Evolutionary conservation across 2,797 vertebrate genomes (phyloP).

Genomic region (Acanthis flammea): DNA sequence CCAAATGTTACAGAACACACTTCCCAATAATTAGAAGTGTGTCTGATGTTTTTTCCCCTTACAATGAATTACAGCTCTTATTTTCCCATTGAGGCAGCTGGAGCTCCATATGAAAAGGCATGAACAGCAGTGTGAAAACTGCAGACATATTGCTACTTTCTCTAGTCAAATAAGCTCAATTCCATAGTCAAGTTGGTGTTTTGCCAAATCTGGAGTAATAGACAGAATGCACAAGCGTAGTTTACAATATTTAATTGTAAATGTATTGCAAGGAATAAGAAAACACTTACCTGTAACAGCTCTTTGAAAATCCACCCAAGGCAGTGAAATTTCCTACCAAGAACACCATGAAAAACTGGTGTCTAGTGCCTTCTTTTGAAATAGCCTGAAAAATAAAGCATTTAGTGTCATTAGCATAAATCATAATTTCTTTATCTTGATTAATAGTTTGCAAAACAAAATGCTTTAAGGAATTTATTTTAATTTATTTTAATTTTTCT

Average conservation of each 20-base stretch:
- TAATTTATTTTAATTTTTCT: neutral
- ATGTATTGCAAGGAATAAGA: neutral
- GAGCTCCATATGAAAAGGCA: neutral
- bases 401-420: neutral
- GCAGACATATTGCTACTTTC: neutral
- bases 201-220: neutral
- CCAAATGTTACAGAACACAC: neutral
- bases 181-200: neutral
- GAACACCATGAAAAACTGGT: neutral
- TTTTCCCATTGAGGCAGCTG: neutral
- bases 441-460: neutral
- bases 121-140: neutral
- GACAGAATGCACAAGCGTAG: neutral
- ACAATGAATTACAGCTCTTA: neutral
- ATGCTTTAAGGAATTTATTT: neutral
- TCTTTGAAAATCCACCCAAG: neutral
- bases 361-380: neutral
- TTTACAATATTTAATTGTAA: neutral
- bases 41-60: neutral
- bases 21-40: neutral
- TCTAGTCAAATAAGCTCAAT: neutral
- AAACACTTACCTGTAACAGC: neutral
- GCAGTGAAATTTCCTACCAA: neutral
- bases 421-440: neutral
- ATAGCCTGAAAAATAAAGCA: neutral